phyloP scores from a whole-genome alignment of 2,113 vertebrate genomes.

The Marmota monax region DNA sequence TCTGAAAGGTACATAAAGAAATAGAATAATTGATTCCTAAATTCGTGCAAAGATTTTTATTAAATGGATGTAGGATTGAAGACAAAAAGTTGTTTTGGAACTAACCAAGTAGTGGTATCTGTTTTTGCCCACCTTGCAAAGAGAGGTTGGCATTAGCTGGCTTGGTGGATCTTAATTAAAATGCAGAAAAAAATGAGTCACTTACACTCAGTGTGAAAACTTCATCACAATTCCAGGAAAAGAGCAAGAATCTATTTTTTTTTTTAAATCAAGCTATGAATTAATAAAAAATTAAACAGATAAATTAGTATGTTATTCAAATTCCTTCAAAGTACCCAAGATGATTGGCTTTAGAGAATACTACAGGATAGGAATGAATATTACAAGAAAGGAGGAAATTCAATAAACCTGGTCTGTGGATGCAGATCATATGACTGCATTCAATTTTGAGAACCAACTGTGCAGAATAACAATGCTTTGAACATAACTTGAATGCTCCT shows the following conservation, averaged over 20 bases:
- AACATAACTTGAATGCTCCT: not conserved
- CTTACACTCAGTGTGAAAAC: not conserved
- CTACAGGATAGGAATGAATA: too few species aligned
- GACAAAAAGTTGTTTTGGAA: not conserved
- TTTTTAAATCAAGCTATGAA: not conserved
- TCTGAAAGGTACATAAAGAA: not conserved
- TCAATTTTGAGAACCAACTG: not conserved
- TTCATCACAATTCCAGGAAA: not conserved
- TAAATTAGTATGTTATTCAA: not conserved
- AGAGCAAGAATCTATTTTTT: not conserved
- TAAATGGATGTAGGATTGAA: not conserved
- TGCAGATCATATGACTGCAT: not conserved
- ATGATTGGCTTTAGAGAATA: not conserved
- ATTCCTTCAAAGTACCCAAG: not conserved
- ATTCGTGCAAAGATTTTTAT: not conserved
- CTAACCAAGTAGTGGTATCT: too few species aligned
- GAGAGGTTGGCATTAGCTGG: not conserved
- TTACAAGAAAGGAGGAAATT: not conserved
- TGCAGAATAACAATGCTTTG: not conserved
- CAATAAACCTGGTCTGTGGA: not conserved
- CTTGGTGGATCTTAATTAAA: not conserved
- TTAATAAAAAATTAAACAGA: not conserved
- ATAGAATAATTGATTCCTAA: not conserved
- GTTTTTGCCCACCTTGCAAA: not conserved
- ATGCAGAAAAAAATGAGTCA: not conserved